Evolutionary conservation across 2,888 invertebrate genomes (phyloP), one percentile per base, ranked within the genome.

Genomic region (Hypolimnas misippus): DNA sequence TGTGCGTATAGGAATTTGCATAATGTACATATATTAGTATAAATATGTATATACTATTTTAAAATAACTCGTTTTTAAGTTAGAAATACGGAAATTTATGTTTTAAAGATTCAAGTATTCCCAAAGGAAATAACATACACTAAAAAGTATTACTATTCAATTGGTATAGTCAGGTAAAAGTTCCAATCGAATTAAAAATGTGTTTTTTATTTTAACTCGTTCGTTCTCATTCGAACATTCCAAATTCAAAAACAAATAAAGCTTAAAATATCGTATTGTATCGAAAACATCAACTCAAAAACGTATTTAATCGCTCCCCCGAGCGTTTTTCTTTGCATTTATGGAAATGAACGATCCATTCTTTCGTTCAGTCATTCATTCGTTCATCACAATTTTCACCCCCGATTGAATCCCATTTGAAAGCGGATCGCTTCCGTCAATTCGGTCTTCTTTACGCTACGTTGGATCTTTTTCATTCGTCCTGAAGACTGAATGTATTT

Each of bases 351-450:
- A 57, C 62, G 57, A 33, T 52, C 49, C 33, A 44, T 57, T 51
- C 29, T 51, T 52, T 54, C 61, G 55, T 50, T 59, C 63, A 62
- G 51, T 58, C 62, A 62, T 59, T 59, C 55, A 25, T 63, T 59
- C 63, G 55, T 56, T 60, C 56, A 44, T 59, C 54, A 38, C 42
- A 42, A 58, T 59, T 46, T 65, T 40, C 25, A 52, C 59, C 35
- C 31, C 51, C 56, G 58, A 65, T 62, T 56, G 62, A 55, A 56
- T 62, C 33, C 56, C 52, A 58, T 65, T 58, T 59, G 55, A 14
- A 49, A 62, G 56, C 12, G 56, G 53, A 53, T 63, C 65, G 62
- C 38, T 35, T 62, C 17, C 56, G 58, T 59, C 51, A 35, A 58
- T 59, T 52, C 40, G 38, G 19, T 31, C 51, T 56, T 44, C 46